Evolutionary conservation across 2,797 vertebrate species (phyloP), one percentile per base, ranked within the genome.

Genomic region (Salarias fasciatus): DNA sequence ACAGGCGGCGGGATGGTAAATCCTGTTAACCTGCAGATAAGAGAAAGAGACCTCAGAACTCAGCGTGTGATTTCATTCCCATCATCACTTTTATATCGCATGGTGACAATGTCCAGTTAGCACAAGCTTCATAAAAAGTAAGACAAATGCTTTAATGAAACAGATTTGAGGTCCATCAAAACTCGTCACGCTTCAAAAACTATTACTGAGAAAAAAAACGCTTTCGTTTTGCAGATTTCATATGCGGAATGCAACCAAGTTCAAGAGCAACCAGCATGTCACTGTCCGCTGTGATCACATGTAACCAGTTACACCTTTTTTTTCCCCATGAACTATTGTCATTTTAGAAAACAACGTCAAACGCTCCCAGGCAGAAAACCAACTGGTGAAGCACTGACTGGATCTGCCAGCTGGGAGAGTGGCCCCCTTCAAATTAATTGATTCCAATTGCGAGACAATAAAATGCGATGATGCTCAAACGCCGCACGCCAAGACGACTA

Each of bases 1-100:
- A 99, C 95, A 72, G 98, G 97, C 3, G 97, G 91, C 63, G 98
- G 98, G 82, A 99, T 92, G 88, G 96, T 96, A 91, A 99, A 99
- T 92, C 98, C 97, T 83, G 98, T 99, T 94, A 99, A 93, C 93
- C 98, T 99, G 89, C 75, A 66, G 84, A 72, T 48, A 60, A 84
- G 15, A 80, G n/a, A 82, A 44, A 29, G 2, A 73, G 30, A 82
- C 1, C 1, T 61, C 9, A 64, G 53, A 42, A 30, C n/a, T 41
- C 37, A 69, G 69, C 1, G 0, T 42, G 45, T 57, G n/a, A 56
- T 47, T 72, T 18, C 5, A 68, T 51, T 41, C 3, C 46, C 6
- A 58, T 43, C 40, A 56, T 15, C 14, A 47, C 10, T 76, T 55
- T 28, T 48, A 14, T 18, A 43, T 53, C 4, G 6, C 5, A 31